phyloP scores from a whole-genome alignment of 2,113 vertebrate species.

The Edolisoma coerulescens region DNA sequence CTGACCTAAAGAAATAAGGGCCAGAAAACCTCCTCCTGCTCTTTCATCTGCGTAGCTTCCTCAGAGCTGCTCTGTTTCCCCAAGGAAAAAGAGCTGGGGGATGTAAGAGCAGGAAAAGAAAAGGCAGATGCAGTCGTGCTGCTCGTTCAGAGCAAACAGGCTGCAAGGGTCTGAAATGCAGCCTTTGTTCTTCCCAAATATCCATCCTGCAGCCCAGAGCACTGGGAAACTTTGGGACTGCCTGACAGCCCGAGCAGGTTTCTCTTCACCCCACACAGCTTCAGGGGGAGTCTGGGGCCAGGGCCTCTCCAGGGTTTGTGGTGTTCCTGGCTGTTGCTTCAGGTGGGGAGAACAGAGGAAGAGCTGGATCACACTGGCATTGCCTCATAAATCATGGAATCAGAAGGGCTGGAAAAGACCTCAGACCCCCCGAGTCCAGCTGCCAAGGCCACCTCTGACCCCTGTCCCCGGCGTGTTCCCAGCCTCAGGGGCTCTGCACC shows the following conservation, averaged over 20 bases:
- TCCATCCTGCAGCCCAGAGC: neutral
- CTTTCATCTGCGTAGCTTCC: neutral
- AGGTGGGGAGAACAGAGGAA: neutral
- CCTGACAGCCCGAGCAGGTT: neutral
- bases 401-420: neutral
- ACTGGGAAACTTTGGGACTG: neutral
- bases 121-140: neutral
- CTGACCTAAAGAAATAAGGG: neutral
- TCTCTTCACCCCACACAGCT: neutral
- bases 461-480: fast-evolving
- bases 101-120: neutral
- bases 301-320: neutral
- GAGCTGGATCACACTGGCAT: no score
- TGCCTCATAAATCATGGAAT: neutral
- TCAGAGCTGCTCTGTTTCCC: neutral
- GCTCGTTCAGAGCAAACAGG: neutral
- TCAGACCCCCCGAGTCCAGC: neutral
- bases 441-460: neutral
- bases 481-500: neutral
- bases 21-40: neutral
- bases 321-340: neutral
- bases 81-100: neutral
- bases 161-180: neutral
- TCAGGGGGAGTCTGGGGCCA: neutral
- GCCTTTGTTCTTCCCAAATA: neutral